A percentile compares a stretch with the other conserved stretches of the same genome.
These are phyloP conservation scores for Lepidonotus clava DNA, from an alignment of 2,888 invertebrate species.

Conservation along the genomic window DNA sequence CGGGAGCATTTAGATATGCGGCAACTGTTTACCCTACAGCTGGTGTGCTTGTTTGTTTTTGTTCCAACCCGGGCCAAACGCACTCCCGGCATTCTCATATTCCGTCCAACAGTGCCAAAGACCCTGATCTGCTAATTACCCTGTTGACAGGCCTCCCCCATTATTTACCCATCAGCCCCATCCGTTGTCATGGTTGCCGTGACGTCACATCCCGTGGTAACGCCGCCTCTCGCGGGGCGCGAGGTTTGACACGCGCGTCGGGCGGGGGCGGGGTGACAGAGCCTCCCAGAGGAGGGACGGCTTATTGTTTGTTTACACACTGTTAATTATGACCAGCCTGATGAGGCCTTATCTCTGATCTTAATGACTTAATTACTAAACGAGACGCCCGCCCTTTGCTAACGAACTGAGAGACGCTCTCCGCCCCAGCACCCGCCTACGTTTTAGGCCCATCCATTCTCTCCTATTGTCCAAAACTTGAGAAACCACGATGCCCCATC, in stretches of 20 bases:
- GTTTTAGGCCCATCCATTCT: too few species aligned
- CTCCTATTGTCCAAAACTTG: too few species aligned
- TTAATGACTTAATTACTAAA: slow-evolving; percentile 17
- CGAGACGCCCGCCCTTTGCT: neutral
- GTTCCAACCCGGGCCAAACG: neutral
- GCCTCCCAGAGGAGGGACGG: slow-evolving; percentile 15
- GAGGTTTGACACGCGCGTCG: neutral
- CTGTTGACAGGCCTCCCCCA: slow-evolving; percentile 30
- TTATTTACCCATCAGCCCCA: slow-evolving; percentile 48
- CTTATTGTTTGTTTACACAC: slow-evolving; percentile 42
- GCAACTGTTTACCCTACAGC: neutral
- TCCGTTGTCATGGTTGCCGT: neutral
- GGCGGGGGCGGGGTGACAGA: neutral
- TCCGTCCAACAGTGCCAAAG: neutral
- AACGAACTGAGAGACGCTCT: too few species aligned
- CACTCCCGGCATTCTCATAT: neutral
- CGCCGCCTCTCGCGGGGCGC: slow-evolving; percentile 5
- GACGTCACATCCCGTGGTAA: slow-evolving; percentile 29
- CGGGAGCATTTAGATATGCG: neutral
- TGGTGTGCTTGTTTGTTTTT: neutral
- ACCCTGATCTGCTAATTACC: slow-evolving; percentile 7
- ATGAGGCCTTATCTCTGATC: slow-evolving; percentile 16
- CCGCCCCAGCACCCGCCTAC: too few species aligned
- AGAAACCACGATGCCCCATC: too few species aligned
- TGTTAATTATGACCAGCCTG: neutral